Percentiles rank a stretch among this genome's conserved stretches.
Evolutionary conservation across 2,888 invertebrate species (phyloP).

Genomic region (Drosophila bunnanda): DNA sequence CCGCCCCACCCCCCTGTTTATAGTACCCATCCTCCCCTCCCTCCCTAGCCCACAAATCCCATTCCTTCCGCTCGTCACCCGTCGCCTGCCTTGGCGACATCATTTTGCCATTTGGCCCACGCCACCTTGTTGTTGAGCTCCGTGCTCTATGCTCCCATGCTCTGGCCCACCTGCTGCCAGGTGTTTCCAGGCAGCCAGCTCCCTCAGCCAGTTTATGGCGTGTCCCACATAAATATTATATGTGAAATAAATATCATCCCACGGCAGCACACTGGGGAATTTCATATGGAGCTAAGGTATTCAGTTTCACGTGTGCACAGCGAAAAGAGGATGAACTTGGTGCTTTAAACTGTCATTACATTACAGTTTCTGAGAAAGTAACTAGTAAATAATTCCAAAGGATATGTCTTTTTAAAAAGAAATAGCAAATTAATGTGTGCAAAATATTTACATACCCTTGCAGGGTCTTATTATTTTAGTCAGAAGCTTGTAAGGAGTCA

Average conservation of each 20-base stretch:
- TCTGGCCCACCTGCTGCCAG: constrained; percentile 37
- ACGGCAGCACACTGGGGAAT: constrained; percentile 10
- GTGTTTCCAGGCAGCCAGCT: constrained; percentile 45
- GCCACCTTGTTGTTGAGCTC: constrained; percentile 9
- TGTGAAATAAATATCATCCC: constrained; percentile 50
- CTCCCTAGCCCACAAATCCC: no score
- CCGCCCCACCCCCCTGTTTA: not conserved
- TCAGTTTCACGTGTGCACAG: constrained; percentile 19
- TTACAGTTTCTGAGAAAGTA: not conserved
- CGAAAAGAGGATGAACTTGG: not conserved
- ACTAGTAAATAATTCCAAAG: not conserved
- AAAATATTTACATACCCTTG: not conserved
- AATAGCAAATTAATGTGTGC: not conserved
- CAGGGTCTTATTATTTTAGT: no score
- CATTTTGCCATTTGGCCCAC: constrained; percentile 42
- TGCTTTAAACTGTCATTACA: constrained; percentile 1
- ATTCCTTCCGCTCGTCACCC: constrained; percentile 10
- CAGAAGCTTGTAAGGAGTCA: no score
- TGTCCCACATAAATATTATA: constrained; percentile 49
- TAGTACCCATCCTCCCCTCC: not conserved
- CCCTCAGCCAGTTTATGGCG: constrained; percentile 42
- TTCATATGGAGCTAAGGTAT: constrained; percentile 28
- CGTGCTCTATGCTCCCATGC: constrained; percentile 9
- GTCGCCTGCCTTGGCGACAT: constrained; percentile 36
- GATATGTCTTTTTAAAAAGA: not conserved